Base-by-base conservation (phyloP, 2,888 invertebrate species). In the Dasypolia templi region DNA sequence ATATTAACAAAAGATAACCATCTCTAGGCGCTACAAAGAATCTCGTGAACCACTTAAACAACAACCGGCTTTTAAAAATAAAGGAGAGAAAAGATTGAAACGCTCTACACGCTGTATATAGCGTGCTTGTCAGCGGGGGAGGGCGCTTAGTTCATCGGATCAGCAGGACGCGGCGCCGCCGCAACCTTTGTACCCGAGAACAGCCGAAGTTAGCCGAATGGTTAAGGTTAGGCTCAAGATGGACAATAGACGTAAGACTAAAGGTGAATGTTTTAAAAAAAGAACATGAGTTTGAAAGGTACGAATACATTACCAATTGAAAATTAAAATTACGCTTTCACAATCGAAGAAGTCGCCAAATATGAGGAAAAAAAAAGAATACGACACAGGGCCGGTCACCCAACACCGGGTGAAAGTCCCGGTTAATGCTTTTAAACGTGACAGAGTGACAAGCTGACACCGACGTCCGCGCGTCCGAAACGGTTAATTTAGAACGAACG, bases 111-210 rank as follows among this genome's bases (percentile, higher is more conserved):
- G 63, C 86, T 85, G 86, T 86, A 86, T 83, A 82, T 73, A 62
- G 72, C 62, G 61, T 66, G 65, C 75, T 75, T 90, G 92, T 91
- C 94, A 93, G 94, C 94, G 91, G 94, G 94, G 91, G 92, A 90
- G 92, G 89, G 92, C 93, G 93, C 92, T 92, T 93, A 92, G 90
- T 91, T 91, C 93, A 91, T 88, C 91, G 89, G 90, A 91, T 89
- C 95, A 93, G 95, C 93, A 93, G 94, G 95, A 88, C 89, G 94
- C 90, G 94, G 95, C 95, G 95, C 95, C 94, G 94, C 93, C 94
- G 94, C 94, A 90, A 87, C 90, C 93, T 95, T 95, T 95, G 94
- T 92, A 86, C 88, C 82, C 85, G 81, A 82, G 74, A 81, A 56
- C 26, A 62, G 77, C 56, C 81, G 71, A 74, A 65, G 53, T 62